Base-by-base conservation (phyloP, 2,888 invertebrate genomes). In the Phaedon cochleariae region DNA sequence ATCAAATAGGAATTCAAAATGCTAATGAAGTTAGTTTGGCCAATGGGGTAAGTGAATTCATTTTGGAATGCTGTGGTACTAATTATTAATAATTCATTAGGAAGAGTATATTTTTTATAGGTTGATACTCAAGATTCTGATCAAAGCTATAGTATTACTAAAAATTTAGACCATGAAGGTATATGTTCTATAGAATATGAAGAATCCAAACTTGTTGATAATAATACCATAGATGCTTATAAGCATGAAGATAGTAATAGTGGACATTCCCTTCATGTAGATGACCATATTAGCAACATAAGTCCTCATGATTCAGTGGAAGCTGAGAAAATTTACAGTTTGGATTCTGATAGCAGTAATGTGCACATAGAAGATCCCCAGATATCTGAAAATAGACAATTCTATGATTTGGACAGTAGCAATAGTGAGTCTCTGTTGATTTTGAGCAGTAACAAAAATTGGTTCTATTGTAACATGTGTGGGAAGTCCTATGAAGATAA, bases 401-500 rank as follows among this genome's bases (percentile, higher is more conserved):
- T 69, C 22, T 70, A 67, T 48, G 53, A 59, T 60, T 29, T 68
- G 31, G 65, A 61, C 29, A 57, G 59, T n/a, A 59, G 54, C 6
- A 57, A 58, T 55, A 62, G 29, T 49, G 62, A 67, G 17, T 58
- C 70, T n/a, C 21, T 67, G 18, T 41, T 62, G 45, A 59, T 59
- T 29, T 37, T 67, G 51, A 63, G n/a, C 34, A 62, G 59, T 49
- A 62, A 48, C 20, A 65, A 64, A 54, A 67, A 72, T 26, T 67
- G 68, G 70, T 79, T 79, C 60, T 83, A 79, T 70, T 85, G 85
- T 72, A 82, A 81, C 67, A 76, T 84, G 34, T 85, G 85, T 69
- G 81, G 82, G 10, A 82, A 82, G 64, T 74, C 77, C n/a, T 82
- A 77, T 64, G 76, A 78, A 7, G 76, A 79, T 34, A 81, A 81